Conservation (phyloP, 2,888 invertebrate species). For the Hyposoter dolosus region DNA sequence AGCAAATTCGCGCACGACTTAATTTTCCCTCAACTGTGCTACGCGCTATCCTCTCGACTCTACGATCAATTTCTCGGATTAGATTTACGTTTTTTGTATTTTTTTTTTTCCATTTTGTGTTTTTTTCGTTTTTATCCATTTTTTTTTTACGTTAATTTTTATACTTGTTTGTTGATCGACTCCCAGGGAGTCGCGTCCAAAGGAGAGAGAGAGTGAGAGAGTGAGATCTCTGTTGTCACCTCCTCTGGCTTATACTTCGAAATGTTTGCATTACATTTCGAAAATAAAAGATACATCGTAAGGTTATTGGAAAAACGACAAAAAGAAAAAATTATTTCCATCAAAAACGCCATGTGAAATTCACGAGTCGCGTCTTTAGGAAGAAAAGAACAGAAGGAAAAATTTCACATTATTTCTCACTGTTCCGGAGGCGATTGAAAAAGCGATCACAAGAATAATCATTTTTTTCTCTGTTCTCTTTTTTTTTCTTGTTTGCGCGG, state of each 20-base stretch:
- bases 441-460: conserved; percentile 13
- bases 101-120: background rate
- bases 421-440: conserved; percentile 20
- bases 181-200: conserved; percentile 9
- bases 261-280: background rate
- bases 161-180: conserved; percentile 16
- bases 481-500: conserved; percentile 38
- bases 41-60: conserved; percentile 49
- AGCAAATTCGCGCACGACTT: conserved; percentile 32
- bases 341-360: background rate
- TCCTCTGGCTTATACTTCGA: background rate
- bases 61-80: conserved; percentile 48
- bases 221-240: background rate
- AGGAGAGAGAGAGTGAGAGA: too few relatives aligned
- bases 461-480: background rate
- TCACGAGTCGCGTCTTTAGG: background rate
- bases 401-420: conserved; percentile 13
- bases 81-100: conserved; percentile 3
- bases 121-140: background rate
- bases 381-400: conserved; percentile 4
- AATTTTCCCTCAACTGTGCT: conserved; percentile 49
- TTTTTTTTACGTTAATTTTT: background rate
- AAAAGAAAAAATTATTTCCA: background rate
- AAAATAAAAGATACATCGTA: background rate
- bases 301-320: background rate